Base-by-base conservation (phyloP, 2,888 invertebrate species). In the Agrotis ipsilon region DNA sequence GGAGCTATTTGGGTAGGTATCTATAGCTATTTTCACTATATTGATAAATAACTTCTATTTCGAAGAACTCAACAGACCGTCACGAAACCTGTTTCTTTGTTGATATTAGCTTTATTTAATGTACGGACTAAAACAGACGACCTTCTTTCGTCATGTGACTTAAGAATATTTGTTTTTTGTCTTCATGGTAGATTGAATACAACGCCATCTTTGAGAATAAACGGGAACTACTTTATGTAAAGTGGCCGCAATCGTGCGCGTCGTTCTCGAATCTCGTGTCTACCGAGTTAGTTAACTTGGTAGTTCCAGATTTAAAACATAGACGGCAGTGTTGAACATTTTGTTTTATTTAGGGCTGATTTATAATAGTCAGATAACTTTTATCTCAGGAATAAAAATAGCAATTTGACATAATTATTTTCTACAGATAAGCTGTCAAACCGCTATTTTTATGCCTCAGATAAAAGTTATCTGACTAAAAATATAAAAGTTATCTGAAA, bases 101-200 rank as follows among this genome's bases (percentile, higher is more conserved):
- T 46, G n/a, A n/a, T 19, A 13, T 39, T 45, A 21, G 5, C 24
- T 63, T 32, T 49, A 18, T n/a, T 43, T 16, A 21, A 19, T 45
- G 13, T 39, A 45, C 2, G 21, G 55, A 45, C 48, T 45, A 51
- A 46, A 51, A 21, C 21, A 48, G 21, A 55, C 39, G 78, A 77
- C 78, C 78, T 78, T 78, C 78, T 57, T 3, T n/a, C 6, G 51
- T 81, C 77, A 78, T 67, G 81, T 81, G 78, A 81, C 27, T 51
- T 16, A 0, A 57, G 57, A 68, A 63, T 52, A 16, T 46, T 69
- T 67, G 14, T 5, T 67, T n/a, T 63, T 39, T 13, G 11, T 18
- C 21, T 62, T 39, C 11, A 18, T 66, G 0, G 1, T 49, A 16
- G 3, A n/a, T 9, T 46, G 32, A 14, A 13, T 7, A 52, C 48